Evolutionary conservation across 53 echinoderm and acorn worm species (phyloP).

Genomic region (Patiria pectinifera): DNA sequence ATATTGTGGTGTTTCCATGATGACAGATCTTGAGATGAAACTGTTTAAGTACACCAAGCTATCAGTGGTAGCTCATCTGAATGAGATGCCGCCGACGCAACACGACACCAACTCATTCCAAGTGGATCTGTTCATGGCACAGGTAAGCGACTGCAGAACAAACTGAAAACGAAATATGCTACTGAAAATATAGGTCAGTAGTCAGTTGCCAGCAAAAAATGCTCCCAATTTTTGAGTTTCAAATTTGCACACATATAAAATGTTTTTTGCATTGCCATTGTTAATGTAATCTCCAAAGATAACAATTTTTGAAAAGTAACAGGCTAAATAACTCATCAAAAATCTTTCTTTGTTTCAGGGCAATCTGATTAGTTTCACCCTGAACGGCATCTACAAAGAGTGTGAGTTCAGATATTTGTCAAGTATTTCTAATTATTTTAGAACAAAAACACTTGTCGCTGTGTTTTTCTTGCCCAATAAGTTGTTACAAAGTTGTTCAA

Average conservation of each 20-base stretch:
- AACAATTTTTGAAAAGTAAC: background rate
- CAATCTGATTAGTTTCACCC: constrained; percentile 77
- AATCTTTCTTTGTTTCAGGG: constrained; percentile 63
- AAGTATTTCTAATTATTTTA: background rate
- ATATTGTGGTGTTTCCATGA: background rate
- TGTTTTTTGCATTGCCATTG: no score
- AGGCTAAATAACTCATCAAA: background rate
- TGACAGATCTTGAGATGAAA: constrained; percentile 68
- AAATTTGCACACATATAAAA: no score
- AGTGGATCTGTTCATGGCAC: constrained; percentile 86
- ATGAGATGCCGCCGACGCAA: constrained; percentile 84
- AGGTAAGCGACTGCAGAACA: constrained; percentile 53
- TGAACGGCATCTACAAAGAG: constrained; percentile 89
- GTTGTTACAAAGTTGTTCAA: no score
- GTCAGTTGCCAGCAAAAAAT: no score
- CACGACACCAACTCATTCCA: constrained; percentile 89
- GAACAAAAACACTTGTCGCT: no score
- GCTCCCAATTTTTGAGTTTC: no score
- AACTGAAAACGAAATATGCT: no score
- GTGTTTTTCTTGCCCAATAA: no score
- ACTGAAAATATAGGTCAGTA: no score
- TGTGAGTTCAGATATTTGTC: constrained; percentile 58
- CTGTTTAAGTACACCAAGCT: constrained; percentile 85
- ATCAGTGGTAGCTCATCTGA: constrained; percentile 80
- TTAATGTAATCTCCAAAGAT: background rate